Evolutionary conservation across 1,140 invertebrate species (phyloP), one percentile per base, ranked within the genome.

Genomic region (Drosophila subobscura): DNA sequence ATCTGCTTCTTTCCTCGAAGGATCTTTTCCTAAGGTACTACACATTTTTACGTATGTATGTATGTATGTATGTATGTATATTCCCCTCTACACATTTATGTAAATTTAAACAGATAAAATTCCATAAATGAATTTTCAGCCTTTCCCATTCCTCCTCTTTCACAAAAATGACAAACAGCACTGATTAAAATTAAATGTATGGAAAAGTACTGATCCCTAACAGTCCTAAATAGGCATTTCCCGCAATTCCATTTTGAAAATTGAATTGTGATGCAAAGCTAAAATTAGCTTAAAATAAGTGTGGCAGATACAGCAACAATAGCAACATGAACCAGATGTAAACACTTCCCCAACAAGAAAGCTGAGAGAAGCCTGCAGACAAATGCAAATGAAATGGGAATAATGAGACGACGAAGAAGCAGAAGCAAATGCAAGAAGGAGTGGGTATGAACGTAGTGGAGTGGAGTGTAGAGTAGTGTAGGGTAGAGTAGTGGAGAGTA

Each of bases 201-300:
- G 47, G n/a, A 84, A 67, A 72, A 60, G 72, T 85, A 85, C 76
- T 85, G 79, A 79, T 54, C 14, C 49, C 57, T 50, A 23, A 53
- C 49, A 46, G 25, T 7, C 27, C 40, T 40, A 47, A 54, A 41
- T 46, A 41, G 63, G 45, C 49, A 50, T 60, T 68, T 51, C 44
- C 41, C 37, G 51, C 46, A 51, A 12, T 37, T 10, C 7, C 46
- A 46, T 66, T 70, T 85, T 86, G 57, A 66, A 88, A 68, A 68
- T 68, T 68, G 63, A 68, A 86, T 86, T 88, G 70, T 81, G 81
- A 86, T 81, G 78, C 77, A 88, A 85, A 85, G 75, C 83, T 86
- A 86, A 88, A 86, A 88, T 88, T 86, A 86, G 81, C 83, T 88
- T 88, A 64, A 74, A 80, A 81, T 83, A 81, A 80, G 65, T 80